These are phyloP conservation scores for Lytechinus variegatus DNA, from an alignment of 35 echinoderm and acorn worm species.

Conservation along the genomic window DNA sequence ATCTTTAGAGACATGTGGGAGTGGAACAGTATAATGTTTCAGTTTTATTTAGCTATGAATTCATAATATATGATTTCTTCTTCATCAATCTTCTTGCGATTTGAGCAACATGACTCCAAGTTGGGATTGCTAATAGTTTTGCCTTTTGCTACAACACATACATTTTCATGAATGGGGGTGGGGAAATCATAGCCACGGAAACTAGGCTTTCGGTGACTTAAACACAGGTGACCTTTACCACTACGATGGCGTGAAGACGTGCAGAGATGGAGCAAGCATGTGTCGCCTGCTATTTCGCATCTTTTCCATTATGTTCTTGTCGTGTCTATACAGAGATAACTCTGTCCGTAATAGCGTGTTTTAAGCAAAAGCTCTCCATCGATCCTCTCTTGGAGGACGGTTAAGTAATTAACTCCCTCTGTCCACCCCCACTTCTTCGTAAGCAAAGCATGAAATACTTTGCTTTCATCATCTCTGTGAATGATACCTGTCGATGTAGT, in stretches of 20 bases:
- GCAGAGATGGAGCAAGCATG: neutral
- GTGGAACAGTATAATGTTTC: neutral
- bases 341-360: neutral
- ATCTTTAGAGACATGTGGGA: neutral
- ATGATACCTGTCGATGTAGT: neutral
- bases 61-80: neutral
- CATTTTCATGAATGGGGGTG: neutral
- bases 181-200: neutral
- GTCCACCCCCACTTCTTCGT: neutral
- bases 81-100: neutral
- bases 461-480: neutral
- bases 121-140: neutral
- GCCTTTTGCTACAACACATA: neutral
- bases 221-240: neutral
- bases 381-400: neutral
- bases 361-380: neutral
- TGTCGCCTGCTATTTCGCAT: neutral
- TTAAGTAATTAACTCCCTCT: neutral
- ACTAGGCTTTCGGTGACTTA: neutral
- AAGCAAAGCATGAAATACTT: neutral
- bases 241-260: neutral
- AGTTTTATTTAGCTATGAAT: neutral
- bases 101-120: neutral
- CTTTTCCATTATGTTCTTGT: neutral
- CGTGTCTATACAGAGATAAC: neutral